Conservation (phyloP, 2,888 invertebrate species). For the Sarcophaga subvicina region DNA sequence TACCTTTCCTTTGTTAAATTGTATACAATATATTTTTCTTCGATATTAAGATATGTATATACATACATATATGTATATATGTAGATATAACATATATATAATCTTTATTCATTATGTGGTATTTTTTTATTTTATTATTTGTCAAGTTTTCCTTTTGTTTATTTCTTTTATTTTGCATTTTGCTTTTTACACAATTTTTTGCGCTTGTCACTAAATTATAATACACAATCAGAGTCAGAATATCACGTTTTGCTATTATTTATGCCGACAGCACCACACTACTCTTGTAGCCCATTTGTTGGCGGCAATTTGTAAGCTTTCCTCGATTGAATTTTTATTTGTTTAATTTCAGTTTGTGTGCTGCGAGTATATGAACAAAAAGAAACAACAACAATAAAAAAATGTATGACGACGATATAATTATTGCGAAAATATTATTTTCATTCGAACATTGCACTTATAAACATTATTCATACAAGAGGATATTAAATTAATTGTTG, state of each 20-base stretch:
- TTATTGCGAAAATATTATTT: neutral
- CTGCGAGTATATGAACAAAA: neutral
- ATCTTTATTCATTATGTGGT: too few species aligned
- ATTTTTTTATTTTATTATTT: neutral
- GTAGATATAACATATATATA: too few species aligned
- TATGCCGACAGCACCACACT: slow-evolving; percentile 61
- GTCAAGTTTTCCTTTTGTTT: slow-evolving; percentile 5
- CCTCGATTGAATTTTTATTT: slow-evolving; percentile 22
- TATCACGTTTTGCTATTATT: slow-evolving; percentile 58
- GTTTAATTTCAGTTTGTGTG: slow-evolving; percentile 6
- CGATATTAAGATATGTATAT: too few species aligned
- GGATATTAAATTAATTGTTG: slow-evolving; percentile 3
- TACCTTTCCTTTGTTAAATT: too few species aligned
- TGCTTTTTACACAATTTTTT: slow-evolving; percentile 36
- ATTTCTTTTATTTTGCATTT: slow-evolving; percentile 6
- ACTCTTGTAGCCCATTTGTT: slow-evolving; percentile 30
- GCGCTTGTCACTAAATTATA: slow-evolving; percentile 60
- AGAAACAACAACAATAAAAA: neutral
- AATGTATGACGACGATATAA: slow-evolving; percentile 2
- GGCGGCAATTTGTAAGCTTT: slow-evolving; percentile 40
- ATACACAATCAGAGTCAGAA: slow-evolving; percentile 46
- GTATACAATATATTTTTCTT: too few species aligned
- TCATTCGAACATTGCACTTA: slow-evolving; percentile 2
- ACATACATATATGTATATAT: too few species aligned
- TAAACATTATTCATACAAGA: neutral